These are phyloP conservation scores for Calvadosia cruxmelitensis DNA, from an alignment of 30 jellyfish, hydroid and myxozoan species.

Conservation along the genomic window DNA sequence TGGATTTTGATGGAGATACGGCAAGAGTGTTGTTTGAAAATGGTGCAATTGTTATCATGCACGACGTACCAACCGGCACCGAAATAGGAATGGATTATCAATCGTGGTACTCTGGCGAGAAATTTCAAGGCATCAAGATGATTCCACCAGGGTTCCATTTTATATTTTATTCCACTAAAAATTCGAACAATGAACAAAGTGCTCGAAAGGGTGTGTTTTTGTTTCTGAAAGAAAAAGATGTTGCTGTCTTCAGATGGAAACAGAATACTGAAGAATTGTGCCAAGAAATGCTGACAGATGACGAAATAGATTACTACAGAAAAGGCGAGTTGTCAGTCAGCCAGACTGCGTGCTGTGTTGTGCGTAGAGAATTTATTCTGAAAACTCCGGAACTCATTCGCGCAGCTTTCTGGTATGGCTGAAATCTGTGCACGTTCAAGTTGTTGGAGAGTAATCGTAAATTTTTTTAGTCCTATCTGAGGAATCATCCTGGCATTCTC, in stretches of 20 bases:
- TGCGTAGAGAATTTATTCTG: too few relatives aligned
- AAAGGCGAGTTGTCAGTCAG: background rate
- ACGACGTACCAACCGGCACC: slow-evolving; percentile 51
- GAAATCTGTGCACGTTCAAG: too few relatives aligned
- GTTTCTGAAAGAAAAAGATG: slow-evolving; percentile 12
- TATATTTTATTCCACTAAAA: slow-evolving; percentile 45
- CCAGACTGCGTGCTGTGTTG: too few relatives aligned
- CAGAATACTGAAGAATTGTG: slow-evolving; percentile 5
- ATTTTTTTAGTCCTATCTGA: too few relatives aligned
- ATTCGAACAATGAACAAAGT: slow-evolving; percentile 27
- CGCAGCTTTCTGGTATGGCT: too few relatives aligned
- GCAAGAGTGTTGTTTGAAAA: background rate
- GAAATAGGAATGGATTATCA: slow-evolving; percentile 88
- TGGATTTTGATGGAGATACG: background rate
- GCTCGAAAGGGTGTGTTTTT: slow-evolving; percentile 69
- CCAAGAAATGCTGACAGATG: slow-evolving; percentile 1
- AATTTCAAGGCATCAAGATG: slow-evolving; percentile 46
- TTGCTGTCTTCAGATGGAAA: slow-evolving; percentile 7
- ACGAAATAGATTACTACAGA: slow-evolving; percentile 1
- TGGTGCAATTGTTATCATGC: slow-evolving; percentile 22
- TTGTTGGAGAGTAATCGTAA: too few relatives aligned
- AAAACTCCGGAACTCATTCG: too few relatives aligned
- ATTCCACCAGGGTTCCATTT: slow-evolving; percentile 87
- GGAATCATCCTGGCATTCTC: too few relatives aligned
- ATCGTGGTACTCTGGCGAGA: slow-evolving; percentile 75